Evolutionary conservation across 1,140 invertebrate genomes (phyloP).

Genomic region (Thalassaphorura encarpata): DNA sequence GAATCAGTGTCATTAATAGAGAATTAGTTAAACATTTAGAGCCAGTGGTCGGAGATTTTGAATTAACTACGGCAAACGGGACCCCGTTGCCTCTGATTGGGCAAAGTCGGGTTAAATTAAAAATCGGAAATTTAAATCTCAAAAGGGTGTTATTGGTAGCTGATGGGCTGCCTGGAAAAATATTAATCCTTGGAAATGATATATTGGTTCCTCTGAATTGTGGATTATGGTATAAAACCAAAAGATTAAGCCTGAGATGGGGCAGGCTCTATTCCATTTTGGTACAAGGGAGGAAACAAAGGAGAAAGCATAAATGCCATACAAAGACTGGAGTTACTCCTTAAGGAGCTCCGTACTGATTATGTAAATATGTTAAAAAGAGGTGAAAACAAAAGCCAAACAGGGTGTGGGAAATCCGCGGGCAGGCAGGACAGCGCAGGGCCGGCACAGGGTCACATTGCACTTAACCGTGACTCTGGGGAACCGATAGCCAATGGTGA

Average conservation of each 20-base stretch:
- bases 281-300: not conserved
- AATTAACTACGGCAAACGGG: not conserved
- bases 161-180: not conserved
- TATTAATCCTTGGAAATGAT: not conserved
- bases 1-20: not conserved
- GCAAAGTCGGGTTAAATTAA: not conserved
- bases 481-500: no score
- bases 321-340: not conserved
- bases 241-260: not conserved
- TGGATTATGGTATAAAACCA: not conserved
- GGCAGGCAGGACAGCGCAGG: not conserved
- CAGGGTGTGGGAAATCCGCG: not conserved
- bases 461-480: no score
- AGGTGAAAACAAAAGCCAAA: not conserved
- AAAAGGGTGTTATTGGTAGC: not conserved
- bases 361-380: not conserved
- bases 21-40: not conserved
- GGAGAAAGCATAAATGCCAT: not conserved
- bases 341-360: not conserved
- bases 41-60: not conserved
- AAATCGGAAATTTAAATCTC: not conserved
- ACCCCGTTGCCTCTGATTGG: not conserved
- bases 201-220: not conserved
- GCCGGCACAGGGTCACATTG: no score
- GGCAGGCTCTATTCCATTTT: not conserved